Evolutionary conservation across 1,140 invertebrate genomes (phyloP).

Genomic region (Lucilia cuprina): DNA sequence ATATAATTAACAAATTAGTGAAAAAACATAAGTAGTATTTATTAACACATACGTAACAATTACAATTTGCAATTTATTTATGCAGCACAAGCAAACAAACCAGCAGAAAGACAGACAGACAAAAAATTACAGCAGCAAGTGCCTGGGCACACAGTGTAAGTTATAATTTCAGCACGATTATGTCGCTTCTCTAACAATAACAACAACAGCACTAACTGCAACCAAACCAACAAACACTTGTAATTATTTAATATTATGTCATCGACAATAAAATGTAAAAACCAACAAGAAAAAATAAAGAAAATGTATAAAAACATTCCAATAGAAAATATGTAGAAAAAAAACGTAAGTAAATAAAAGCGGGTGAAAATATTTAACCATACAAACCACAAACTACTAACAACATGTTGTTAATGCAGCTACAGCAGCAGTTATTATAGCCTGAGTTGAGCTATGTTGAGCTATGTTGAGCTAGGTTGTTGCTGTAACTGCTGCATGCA

Average conservation of each 20-base stretch:
- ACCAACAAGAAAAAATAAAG: not conserved
- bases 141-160: not conserved
- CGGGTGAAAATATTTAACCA: not conserved
- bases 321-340: not conserved
- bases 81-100: not conserved
- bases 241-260: not conserved
- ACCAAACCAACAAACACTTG: no score
- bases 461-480: no score
- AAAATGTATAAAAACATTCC: not conserved
- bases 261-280: not conserved
- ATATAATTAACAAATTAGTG: not conserved
- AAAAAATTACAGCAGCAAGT: not conserved
- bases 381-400: not conserved
- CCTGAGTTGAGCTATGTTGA: not conserved
- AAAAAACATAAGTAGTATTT: not conserved
- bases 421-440: not conserved
- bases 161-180: not conserved
- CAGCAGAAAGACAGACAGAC: no score
- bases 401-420: not conserved
- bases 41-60: not conserved
- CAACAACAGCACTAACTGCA: not conserved
- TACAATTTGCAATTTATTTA: not conserved
- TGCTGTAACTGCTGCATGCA: not conserved
- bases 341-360: not conserved
- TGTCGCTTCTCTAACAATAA: not conserved